These are phyloP conservation scores for Gymnorhina tibicen DNA, from an alignment of 2,113 vertebrate species.

Conservation along the genomic window DNA sequence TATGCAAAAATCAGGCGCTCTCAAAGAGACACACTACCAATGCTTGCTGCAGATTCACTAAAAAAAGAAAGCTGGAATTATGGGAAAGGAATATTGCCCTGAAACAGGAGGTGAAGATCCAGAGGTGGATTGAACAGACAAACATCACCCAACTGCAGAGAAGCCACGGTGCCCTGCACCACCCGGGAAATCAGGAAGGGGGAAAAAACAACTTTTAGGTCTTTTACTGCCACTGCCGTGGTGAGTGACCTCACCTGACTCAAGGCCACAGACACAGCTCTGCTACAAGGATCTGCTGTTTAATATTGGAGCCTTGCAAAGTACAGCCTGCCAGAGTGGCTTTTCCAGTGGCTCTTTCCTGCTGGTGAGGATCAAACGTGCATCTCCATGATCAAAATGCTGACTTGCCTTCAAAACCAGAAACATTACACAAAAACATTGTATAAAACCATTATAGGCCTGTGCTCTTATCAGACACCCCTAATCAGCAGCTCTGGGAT, in stretches of 20 bases:
- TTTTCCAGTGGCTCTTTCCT: not conserved
- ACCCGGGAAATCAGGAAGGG: not conserved
- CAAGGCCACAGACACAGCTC: not conserved
- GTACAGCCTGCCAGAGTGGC: not conserved
- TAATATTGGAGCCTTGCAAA: not conserved
- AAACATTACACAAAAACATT: not conserved
- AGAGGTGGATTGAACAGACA: not conserved
- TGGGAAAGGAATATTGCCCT: not conserved
- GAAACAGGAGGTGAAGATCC: not conserved
- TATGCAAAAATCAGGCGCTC: not conserved
- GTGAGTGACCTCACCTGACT: not conserved
- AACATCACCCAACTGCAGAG: not conserved
- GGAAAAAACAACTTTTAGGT: not conserved
- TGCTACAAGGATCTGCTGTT: not conserved
- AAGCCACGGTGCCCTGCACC: not conserved
- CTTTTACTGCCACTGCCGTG: not conserved
- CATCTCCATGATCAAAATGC: not conserved
- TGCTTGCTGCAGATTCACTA: not conserved
- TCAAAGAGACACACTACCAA: not conserved
- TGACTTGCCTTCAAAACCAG: not conserved
- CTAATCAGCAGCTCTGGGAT: constrained; percentile 8
- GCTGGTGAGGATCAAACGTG: not conserved
- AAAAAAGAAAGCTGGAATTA: not conserved
- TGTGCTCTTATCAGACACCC: not conserved
- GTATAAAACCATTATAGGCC: not conserved